Percentiles rank a stretch among this genome's conserved stretches.
Evolutionary conservation across 2,113 vertebrate genomes (phyloP).

Genomic region (Lasiurus cinereus): DNA sequence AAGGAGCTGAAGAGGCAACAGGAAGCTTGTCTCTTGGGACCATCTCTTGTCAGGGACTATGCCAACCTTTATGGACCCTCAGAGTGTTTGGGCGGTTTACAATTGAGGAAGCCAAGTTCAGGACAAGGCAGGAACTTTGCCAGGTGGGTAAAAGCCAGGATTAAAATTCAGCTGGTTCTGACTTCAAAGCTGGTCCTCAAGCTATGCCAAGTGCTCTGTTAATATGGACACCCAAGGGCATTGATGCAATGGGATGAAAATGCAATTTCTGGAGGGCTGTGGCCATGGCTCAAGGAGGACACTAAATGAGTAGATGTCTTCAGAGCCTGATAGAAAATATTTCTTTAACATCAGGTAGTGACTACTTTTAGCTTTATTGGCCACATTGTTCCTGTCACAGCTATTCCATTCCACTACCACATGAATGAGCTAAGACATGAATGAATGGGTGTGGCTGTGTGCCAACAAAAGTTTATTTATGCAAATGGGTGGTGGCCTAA

Average conservation of each 20-base stretch:
- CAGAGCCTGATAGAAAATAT: neutral
- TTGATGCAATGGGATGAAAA: rapidly evolving
- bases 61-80: neutral
- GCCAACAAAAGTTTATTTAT: neutral
- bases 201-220: neutral
- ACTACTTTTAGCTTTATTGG: neutral
- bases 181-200: neutral
- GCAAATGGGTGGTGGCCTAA: neutral
- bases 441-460: neutral
- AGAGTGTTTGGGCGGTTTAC: neutral
- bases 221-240: rapidly evolving
- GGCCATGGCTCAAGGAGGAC: neutral
- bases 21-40: neutral
- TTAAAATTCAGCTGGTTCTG: neutral
- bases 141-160: neutral
- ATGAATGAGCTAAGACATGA: neutral
- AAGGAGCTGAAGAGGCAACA: neutral
- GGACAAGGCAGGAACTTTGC: neutral
- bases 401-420: neutral
- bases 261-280: neutral
- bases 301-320: neutral
- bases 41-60: neutral
- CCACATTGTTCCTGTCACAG: neutral
- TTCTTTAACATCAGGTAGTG: neutral
- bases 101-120: neutral